Evolutionary conservation across 2,888 invertebrate genomes (phyloP).

Genomic region (Trissoscelio sp.): DNA sequence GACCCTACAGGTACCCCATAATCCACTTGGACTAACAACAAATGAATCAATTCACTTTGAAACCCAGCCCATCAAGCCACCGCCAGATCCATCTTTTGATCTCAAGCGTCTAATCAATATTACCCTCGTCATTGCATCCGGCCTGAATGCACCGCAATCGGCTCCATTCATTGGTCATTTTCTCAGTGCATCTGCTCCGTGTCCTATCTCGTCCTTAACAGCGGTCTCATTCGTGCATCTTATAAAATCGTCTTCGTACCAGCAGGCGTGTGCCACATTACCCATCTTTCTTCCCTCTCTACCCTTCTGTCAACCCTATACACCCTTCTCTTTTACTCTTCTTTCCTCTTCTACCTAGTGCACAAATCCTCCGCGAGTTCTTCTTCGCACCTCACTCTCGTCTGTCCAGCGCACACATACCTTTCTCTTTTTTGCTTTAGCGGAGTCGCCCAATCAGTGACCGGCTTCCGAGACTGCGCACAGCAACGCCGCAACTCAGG

Average conservation of each 20-base stretch:
- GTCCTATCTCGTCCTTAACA: slow-evolving; percentile 33
- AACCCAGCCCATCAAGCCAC: too few relatives aligned
- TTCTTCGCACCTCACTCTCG: slow-evolving; percentile 39
- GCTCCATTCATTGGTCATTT: slow-evolving; percentile 28
- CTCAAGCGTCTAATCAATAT: slow-evolving; percentile 18
- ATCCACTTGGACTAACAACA: neutral
- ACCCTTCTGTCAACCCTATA: neutral
- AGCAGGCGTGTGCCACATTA: slow-evolving; percentile 53
- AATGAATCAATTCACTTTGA: neutral
- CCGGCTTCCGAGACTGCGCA: slow-evolving; percentile 57
- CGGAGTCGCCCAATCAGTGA: slow-evolving; percentile 54
- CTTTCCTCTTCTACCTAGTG: slow-evolving; percentile 9
- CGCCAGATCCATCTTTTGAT: neutral
- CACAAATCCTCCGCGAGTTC: slow-evolving; percentile 29
- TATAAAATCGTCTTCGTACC: slow-evolving; percentile 39
- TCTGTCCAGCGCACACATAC: slow-evolving; percentile 43
- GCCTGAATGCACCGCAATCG: slow-evolving; percentile 3
- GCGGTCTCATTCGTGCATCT: slow-evolving; percentile 28
- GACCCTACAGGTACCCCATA: neutral
- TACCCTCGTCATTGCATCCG: slow-evolving; percentile 21
- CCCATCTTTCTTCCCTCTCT: slow-evolving; percentile 27
- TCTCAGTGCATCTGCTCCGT: slow-evolving; percentile 37
- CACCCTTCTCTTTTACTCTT: slow-evolving; percentile 4
- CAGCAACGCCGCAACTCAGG: slow-evolving; percentile 25
- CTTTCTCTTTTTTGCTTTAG: slow-evolving; percentile 63